A percentile compares a stretch with the other conserved stretches of the same genome.
These are phyloP conservation scores for Goniozus legneri DNA, from an alignment of 1,140 invertebrate genomes.

Conservation along the genomic window DNA sequence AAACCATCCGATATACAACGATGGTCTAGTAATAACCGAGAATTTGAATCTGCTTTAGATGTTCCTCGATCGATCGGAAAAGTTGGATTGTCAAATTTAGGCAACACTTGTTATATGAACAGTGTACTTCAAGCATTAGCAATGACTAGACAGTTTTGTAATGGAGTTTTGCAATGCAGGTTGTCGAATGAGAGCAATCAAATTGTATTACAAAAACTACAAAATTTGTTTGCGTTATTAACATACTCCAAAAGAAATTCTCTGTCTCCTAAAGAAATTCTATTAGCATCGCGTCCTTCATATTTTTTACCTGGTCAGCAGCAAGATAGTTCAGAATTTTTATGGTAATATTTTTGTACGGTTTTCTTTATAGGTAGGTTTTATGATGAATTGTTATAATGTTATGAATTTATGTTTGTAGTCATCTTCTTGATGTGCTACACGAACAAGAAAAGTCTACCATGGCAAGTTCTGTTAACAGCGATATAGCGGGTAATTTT, in stretches of 20 bases:
- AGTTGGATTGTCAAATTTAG: slow-evolving; percentile 78
- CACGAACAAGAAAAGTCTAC: slow-evolving; percentile 65
- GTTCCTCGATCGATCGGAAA: slow-evolving; percentile 46
- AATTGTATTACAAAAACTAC: slow-evolving; percentile 64
- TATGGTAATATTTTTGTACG: slow-evolving; percentile 59
- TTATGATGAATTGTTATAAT: slow-evolving; percentile 4
- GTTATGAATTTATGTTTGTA: slow-evolving; percentile 24
- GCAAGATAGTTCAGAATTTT: slow-evolving; percentile 85
- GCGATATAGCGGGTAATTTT: slow-evolving; percentile 18
- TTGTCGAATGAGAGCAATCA: slow-evolving; percentile 28
- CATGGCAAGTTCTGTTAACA: slow-evolving; percentile 16
- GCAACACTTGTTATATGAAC: slow-evolving; percentile 87
- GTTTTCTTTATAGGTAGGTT: background rate
- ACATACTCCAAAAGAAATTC: slow-evolving; percentile 61
- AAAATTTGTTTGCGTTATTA: slow-evolving; percentile 72
- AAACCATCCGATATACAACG: too few relatives aligned
- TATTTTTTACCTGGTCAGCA: slow-evolving; percentile 75
- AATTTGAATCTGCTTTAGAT: slow-evolving; percentile 22
- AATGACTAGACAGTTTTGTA: slow-evolving; percentile 74
- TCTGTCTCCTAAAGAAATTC: slow-evolving; percentile 68
- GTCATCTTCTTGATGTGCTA: slow-evolving; percentile 65
- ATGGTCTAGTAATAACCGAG: slow-evolving; percentile 32
- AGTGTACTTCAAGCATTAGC: slow-evolving; percentile 78
- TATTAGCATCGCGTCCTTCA: slow-evolving; percentile 65
- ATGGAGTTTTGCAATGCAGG: slow-evolving; percentile 42